Base-by-base conservation (phyloP, 2,888 invertebrate genomes). In the Nemotelus pantherinus region DNA sequence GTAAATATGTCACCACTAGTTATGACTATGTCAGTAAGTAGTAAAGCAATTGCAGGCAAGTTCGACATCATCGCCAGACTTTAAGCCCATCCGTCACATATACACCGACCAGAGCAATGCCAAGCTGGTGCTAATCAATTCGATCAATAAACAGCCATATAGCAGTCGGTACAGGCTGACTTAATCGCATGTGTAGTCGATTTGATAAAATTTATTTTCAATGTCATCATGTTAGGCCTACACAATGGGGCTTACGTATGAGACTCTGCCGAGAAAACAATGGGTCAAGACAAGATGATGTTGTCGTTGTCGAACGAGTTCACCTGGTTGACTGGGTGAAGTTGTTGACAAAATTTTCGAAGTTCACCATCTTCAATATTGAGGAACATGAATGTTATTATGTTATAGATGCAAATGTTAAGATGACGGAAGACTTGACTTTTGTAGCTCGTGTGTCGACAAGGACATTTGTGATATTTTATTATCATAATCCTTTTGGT, bases 181-280 rank as follows among this genome's bases (percentile, higher is more conserved):
- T 10, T 67, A 65, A 47, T 10, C 65, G 44, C 65, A 47, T 25
- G 57, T 39, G 25, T 5, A 2, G 55, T 50, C 55, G 55, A 9
- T 43, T 55, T 55, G 70, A 70, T 70, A 70, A 70, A 70, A 70
- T 70, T 70, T 43, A 70, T 70, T 70, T 70, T 70, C 70, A 70
- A 70, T 70, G 70, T 53, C 70, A 55, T 55, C 70, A 53, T 55
- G 53, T 57, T 9, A 3, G 57, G 63, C 63, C 63, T 43, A 63
- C 63, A 43, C 63, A 25, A 25, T 63, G 39, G 43, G 43, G 63
- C 63, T 63, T 9, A 58, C 25, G 25, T 25, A 6, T n/a, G 58
- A 41, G 10, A 41, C 9, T n/a, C 43, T n/a, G 3, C 5, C 9
- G 5, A 41, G 41, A 63, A 41, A 43, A 41, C 41, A 41, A 5